A percentile compares a stretch with the other conserved stretches of the same genome.
Conservation (phyloP, 2,797 vertebrate species). For the Vireo griseus region DNA sequence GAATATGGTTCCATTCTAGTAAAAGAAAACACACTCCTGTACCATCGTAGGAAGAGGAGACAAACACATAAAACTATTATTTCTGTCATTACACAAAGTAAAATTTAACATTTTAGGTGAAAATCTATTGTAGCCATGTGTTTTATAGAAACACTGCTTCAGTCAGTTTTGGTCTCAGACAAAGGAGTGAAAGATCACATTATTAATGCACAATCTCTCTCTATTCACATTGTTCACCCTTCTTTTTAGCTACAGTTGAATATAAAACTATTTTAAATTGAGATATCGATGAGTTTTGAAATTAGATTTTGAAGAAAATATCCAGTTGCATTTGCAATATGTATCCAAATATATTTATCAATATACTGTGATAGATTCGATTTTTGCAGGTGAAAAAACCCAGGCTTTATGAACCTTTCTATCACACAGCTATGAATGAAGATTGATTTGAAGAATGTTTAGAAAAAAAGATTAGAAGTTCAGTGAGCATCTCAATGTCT, state of each 20-base stretch:
- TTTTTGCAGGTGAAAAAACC: conserved; percentile 36
- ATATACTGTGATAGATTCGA: conserved; percentile 44
- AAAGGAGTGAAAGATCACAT: conserved; percentile 34
- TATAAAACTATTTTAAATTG: conserved; percentile 51
- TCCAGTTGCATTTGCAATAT: conserved; percentile 30
- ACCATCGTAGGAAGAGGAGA: background rate
- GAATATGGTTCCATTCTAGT: background rate
- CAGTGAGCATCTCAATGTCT: background rate
- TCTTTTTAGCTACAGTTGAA: conserved; percentile 15
- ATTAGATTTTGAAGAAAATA: conserved; percentile 54
- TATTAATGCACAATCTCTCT: conserved; percentile 21
- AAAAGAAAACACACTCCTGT: background rate
- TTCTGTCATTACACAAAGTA: background rate
- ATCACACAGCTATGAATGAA: conserved; percentile 46
- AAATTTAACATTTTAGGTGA: conserved; percentile 24
- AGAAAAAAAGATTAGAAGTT: background rate
- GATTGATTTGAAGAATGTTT: conserved; percentile 41
- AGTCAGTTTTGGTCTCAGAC: conserved; percentile 29
- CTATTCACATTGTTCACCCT: background rate
- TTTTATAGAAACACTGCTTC: background rate
- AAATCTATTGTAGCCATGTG: background rate
- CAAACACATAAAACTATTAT: background rate
- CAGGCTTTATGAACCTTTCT: conserved; percentile 43
- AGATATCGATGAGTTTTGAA: conserved; percentile 52
- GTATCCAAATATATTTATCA: conserved; percentile 33